Evolutionary conservation across 2,888 invertebrate genomes (phyloP), one percentile per base, ranked within the genome.

Genomic region (Meandrusa payeni): DNA sequence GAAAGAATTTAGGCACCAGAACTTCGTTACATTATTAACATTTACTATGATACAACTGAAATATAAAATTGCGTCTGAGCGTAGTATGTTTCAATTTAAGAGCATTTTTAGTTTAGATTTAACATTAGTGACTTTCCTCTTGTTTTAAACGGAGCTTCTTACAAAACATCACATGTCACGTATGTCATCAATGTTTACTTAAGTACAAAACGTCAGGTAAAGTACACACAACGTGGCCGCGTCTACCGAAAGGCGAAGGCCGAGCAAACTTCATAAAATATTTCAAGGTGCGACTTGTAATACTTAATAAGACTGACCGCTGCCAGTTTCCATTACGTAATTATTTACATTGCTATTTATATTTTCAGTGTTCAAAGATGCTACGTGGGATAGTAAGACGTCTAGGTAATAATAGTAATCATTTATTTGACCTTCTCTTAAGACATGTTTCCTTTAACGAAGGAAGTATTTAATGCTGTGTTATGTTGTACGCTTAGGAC

Each of bases 241-340:
- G 70, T 58, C 66, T 49, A 51, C 59, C 49, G 58, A 61, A 62
- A 62, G 61, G 55, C 63, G 76, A 82, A 82, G 81, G 80, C 69
- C 71, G 59, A 55, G 61, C 61, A 69, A 69, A 66, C 69, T 69
- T 68, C 52, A 64, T 64, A 73, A 75, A 70, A 72, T 66, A 60
- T 62, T 44, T 32, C 37, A 39, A 50, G 57, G 62, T 54, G 48
- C 54, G 52, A 55, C 55, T 66, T 64, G 54, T 60, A 67, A 56
- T 55, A 54, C 54, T 59, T 55, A 62, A 60, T 63, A 57, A 51
- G 45, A 52, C 20, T 32, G 15, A 41, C 17, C 43, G 42, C 24
- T 43, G 51, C 52, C 51, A 51, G 50, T 29, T 47, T 33, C 41
- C 31, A 51, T 61, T 59, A 53, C 55, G 55, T 54, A 55, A 59